phyloP scores from a whole-genome alignment of 2,113 vertebrate genomes.

The Leucopsar rothschildi region DNA sequence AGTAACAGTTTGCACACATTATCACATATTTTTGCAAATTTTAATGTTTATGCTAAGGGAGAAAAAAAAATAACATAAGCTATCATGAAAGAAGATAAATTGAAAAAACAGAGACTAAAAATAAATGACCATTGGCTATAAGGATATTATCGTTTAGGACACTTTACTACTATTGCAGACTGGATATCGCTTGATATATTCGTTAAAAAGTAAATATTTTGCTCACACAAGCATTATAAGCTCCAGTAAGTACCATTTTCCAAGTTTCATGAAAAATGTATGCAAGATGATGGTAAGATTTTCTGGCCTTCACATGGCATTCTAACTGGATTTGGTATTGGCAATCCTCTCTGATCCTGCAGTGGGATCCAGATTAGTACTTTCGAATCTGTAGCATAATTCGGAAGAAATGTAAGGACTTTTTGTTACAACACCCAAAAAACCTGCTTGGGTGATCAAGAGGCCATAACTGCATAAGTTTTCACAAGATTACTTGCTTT shows the following conservation, averaged over 20 bases:
- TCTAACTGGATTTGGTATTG: background rate
- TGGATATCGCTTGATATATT: background rate
- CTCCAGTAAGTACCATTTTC: fast-evolving
- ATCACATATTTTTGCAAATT: background rate
- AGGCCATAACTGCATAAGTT: background rate
- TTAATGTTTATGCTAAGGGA: background rate
- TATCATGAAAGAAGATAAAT: background rate
- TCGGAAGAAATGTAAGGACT: background rate
- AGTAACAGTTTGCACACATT: background rate
- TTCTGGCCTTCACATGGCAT: background rate
- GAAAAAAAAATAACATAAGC: background rate
- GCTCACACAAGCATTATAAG: background rate
- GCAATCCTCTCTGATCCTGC: background rate
- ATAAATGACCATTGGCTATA: background rate
- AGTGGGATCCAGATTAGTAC: background rate
- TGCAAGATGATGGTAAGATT: background rate
- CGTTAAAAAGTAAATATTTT: background rate
- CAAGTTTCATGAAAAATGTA: background rate
- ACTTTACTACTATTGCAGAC: background rate
- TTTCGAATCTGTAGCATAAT: background rate
- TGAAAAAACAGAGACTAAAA: background rate
- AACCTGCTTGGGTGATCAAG: background rate
- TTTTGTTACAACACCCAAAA: background rate
- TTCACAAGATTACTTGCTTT: background rate
- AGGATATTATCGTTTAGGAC: background rate